These are phyloP conservation scores for Monopis laevigella DNA, from an alignment of 2,888 invertebrate species.

Conservation along the genomic window DNA sequence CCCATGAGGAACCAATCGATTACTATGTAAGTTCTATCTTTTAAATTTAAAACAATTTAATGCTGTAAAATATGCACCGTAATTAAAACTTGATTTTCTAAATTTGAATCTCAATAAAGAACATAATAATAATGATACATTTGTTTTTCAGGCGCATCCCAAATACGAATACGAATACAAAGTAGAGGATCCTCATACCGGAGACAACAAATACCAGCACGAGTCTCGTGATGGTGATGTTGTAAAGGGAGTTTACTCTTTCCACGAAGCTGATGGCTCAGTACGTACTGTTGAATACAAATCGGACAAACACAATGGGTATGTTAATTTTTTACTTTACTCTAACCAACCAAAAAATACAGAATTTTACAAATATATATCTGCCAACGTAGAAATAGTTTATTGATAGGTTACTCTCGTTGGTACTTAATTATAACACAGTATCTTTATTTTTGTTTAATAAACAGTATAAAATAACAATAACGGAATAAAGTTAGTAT, in stretches of 20 bases:
- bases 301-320: conserved; percentile 68
- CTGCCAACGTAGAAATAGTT: too few relatives aligned
- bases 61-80: too few relatives aligned
- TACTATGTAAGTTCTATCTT: conserved; percentile 48
- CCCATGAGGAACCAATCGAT: conserved; percentile 30
- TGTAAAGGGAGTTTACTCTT: conserved; percentile 71
- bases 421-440: too few relatives aligned
- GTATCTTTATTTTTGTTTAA: too few relatives aligned
- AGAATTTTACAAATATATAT: too few relatives aligned
- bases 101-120: neutral
- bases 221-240: conserved; percentile 70
- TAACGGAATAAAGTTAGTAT: too few relatives aligned
- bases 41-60: neutral
- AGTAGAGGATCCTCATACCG: conserved; percentile 70
- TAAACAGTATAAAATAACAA: too few relatives aligned
- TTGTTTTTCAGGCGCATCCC: conserved; percentile 51
- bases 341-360: too few relatives aligned
- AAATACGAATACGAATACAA: conserved; percentile 70
- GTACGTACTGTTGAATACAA: conserved; percentile 69
- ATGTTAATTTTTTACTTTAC: too few relatives aligned
- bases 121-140: neutral
- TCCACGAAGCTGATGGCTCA: conserved; percentile 69
- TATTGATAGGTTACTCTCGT: too few relatives aligned
- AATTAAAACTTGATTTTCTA: too few relatives aligned
- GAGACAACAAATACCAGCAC: conserved; percentile 69